phyloP scores from a whole-genome alignment of 2,113 vertebrate species.

The Setophaga petechia region DNA sequence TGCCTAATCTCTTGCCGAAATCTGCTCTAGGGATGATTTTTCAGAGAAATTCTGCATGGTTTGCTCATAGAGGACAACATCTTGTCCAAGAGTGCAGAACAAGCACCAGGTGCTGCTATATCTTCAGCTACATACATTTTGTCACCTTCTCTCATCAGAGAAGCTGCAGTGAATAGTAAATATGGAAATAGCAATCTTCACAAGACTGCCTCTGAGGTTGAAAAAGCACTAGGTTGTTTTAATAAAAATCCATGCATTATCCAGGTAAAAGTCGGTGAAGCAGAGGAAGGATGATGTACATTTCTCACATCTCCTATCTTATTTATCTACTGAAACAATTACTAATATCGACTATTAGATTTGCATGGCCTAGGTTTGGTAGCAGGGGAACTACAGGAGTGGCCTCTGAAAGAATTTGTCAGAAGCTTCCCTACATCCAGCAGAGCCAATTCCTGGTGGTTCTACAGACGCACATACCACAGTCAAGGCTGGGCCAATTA shows the following conservation, averaged over 20 bases:
- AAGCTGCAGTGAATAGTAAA: neutral
- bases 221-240: neutral
- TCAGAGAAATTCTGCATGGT: neutral
- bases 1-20: neutral
- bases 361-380: neutral
- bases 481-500: neutral
- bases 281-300: neutral
- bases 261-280: neutral
- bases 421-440: neutral
- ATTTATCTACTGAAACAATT: neutral
- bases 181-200: neutral
- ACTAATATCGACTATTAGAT: neutral
- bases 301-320: neutral
- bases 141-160: neutral
- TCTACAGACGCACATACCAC: fast-evolving
- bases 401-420: neutral
- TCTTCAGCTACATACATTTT: neutral
- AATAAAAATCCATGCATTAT: neutral
- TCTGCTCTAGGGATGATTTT: neutral
- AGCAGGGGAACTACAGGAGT: neutral
- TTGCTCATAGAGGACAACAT: neutral
- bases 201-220: neutral
- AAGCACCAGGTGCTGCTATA: neutral
- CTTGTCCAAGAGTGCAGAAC: neutral
- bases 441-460: neutral